Conservation (phyloP, 2,797 vertebrate genomes). For the Argentina silus region DNA sequence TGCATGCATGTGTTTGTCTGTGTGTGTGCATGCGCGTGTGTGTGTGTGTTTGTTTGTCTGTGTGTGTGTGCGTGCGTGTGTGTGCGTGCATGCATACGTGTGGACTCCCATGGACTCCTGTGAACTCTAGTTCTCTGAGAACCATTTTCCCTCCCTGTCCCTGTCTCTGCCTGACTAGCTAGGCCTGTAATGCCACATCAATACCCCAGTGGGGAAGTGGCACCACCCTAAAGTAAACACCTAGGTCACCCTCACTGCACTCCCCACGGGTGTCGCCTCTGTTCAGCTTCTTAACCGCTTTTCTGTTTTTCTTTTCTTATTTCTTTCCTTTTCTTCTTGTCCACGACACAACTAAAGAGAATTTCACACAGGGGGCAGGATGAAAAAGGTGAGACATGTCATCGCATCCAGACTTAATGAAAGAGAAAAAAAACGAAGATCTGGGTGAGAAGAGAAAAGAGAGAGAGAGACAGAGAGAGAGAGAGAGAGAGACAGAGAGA, state of each 20-base stretch:
- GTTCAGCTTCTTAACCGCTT: slow-evolving; percentile 22
- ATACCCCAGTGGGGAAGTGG: slow-evolving; percentile 85
- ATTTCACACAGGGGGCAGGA: slow-evolving; percentile 62
- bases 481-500: neutral
- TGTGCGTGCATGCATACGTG: too few relatives aligned
- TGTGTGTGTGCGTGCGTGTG: too few relatives aligned
- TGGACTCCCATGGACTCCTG: slow-evolving; percentile 61
- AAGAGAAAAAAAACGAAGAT: slow-evolving; percentile 34
- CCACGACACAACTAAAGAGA: slow-evolving; percentile 40
- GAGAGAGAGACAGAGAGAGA: neutral
- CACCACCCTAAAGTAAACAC: slow-evolving; percentile 83
- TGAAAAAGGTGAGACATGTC: slow-evolving; percentile 77
- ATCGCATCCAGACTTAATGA: slow-evolving; percentile 71
- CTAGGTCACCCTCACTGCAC: slow-evolving; percentile 69
- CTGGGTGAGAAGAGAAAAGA: slow-evolving; percentile 9
- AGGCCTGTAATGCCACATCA: slow-evolving; percentile 79
- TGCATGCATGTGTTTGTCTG: slow-evolving; percentile 5
- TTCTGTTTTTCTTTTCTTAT: too few relatives aligned
- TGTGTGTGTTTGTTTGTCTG: too few relatives aligned
- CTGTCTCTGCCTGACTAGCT: slow-evolving; percentile 39
- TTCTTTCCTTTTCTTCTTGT: neutral
- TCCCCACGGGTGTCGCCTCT: slow-evolving; percentile 65
- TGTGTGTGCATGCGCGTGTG: slow-evolving; percentile 5
- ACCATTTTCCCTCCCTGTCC: slow-evolving; percentile 43
- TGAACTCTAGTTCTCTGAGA: slow-evolving; percentile 69